Base-by-base conservation (phyloP, 2,888 invertebrate species). In the Tortrix viridana region DNA sequence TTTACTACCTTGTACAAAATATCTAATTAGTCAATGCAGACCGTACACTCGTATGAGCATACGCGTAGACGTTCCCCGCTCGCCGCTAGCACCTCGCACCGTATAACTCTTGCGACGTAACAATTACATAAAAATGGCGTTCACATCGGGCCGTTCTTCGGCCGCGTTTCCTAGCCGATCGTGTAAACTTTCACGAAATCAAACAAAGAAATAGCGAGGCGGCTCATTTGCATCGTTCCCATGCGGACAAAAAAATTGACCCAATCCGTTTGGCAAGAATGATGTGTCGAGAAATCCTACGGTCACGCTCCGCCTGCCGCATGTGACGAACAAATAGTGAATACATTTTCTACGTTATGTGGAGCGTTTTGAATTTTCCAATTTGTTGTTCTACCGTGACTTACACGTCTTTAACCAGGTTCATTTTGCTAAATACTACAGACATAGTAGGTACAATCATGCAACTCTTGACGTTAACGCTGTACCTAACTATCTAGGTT, bases 151-250 rank as follows among this genome's bases (percentile, higher is more conserved):
- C 84, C 83, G 83, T 79, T 64, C 82, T 86, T 69, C 87, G 85
- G 78, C 87, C 86, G 87, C 85, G 86, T 88, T 90, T 89, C 90
- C 89, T 87, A 85, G 83, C 87, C 90, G 87, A 89, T 90, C 90
- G 90, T 89, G 89, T 90, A 89, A 88, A 92, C 90, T 91, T 91
- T 91, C 91, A 90, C 91, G 89, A 91, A 89, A 91, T 91, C 91
- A 91, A 91, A 91, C 91, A 91, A 91, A 91, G 91, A 91, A 89
- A 90, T 89, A 89, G 89, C 86, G 86, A 88, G 85, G 84, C 77
- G 77, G 82, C 88, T 90, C 90, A 91, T 91, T 92, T 91, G 86
- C 91, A 92, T 92, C 85, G 81, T 90, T 92, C 91, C 89, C 91
- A 92, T 88, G 87, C 86, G 88, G 88, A 92, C 90, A 92, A 92